These are phyloP conservation scores for Agelas oroides DNA, from an alignment of 37 sponge, comb jelly and placozoan species.

Conservation along the genomic window DNA sequence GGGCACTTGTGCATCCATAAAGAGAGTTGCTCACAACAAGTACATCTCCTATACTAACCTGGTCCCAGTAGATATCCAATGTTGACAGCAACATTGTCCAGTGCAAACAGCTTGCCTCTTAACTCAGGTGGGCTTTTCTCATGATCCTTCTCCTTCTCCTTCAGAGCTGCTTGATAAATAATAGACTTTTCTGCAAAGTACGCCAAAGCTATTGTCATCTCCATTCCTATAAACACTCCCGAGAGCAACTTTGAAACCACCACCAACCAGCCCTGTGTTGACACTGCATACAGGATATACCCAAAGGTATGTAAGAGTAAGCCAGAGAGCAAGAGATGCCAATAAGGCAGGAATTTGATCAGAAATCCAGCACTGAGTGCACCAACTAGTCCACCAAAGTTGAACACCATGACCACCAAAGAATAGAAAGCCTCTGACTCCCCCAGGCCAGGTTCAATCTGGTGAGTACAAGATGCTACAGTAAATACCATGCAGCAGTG, in stretches of 20 bases:
- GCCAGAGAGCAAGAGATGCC: constrained; percentile 17
- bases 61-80: constrained; percentile 38
- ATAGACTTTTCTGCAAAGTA: constrained; percentile 36
- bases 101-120: constrained; percentile 19
- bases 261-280: constrained; percentile 10
- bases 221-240: constrained; percentile 36
- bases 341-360: constrained; percentile 32
- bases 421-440: constrained; percentile 33
- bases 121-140: neutral
- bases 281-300: constrained; percentile 31
- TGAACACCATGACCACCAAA: constrained; percentile 27
- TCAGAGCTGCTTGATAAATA: neutral
- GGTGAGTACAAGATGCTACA: too few relatives aligned
- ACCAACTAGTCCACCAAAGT: constrained; percentile 28
- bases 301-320: constrained; percentile 18
- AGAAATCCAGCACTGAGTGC: constrained; percentile 8
- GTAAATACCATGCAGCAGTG: too few relatives aligned
- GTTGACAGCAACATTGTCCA: constrained; percentile 25
- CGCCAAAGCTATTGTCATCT: constrained; percentile 21
- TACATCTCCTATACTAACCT: constrained; percentile 6
- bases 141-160: neutral
- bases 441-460: constrained; percentile 37
- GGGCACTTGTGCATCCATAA: neutral
- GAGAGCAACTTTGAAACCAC: constrained; percentile 34
- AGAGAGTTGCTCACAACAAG: too few relatives aligned